These are phyloP conservation scores for Laupala kohalensis DNA, from an alignment of 1,140 invertebrate species.

Conservation along the genomic window DNA sequence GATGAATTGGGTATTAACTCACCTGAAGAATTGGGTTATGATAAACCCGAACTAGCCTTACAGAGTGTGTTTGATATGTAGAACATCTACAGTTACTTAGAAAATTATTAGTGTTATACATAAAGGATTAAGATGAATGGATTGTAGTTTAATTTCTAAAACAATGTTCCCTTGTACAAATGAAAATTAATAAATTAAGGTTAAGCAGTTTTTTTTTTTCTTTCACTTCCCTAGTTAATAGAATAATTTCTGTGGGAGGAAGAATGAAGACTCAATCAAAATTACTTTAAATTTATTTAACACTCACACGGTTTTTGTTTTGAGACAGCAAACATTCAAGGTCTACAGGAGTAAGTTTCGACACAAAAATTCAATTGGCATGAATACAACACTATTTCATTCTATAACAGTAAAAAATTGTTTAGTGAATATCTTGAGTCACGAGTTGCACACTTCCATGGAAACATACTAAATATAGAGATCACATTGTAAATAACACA, in stretches of 20 bases:
- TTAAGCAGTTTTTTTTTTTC: too few relatives aligned
- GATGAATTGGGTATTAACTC: conserved; percentile 87
- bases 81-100: conserved; percentile 1
- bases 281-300: not conserved
- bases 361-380: not conserved
- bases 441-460: not conserved
- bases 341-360: not conserved
- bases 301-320: not conserved
- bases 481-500: conserved; percentile 2
- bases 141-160: too few relatives aligned
- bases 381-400: conserved; percentile 1
- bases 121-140: too few relatives aligned
- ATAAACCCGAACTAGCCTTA: conserved; percentile 88
- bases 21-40: conserved; percentile 90
- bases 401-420: conserved; percentile 6
- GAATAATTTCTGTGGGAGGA: not conserved
- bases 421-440: conserved; percentile 1
- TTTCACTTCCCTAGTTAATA: too few relatives aligned
- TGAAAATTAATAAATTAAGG: not conserved
- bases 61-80: conserved; percentile 56
- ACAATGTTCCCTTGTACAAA: not conserved
- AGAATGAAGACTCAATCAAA: not conserved
- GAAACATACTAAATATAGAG: conserved; percentile 2
- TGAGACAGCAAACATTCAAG: conserved; percentile 1
- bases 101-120: not conserved